Evolutionary conservation across 2,113 vertebrate genomes (phyloP), one percentile per base, ranked within the genome.

Genomic region (Arenaria interpres): DNA sequence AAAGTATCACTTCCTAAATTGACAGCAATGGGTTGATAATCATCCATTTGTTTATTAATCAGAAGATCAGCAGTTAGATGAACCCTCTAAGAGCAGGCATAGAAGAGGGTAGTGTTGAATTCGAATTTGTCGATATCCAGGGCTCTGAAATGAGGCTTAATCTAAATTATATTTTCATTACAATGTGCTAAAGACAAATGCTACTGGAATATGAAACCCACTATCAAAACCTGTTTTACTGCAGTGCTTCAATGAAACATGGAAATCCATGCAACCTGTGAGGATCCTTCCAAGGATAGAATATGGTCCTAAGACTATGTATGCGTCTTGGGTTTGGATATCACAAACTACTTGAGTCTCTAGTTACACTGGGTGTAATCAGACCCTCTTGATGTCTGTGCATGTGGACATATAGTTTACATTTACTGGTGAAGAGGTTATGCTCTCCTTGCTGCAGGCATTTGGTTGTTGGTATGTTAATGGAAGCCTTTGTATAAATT

Each of bases 381-480:
- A 76, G 60, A 88, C n/a, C 35, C 80, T 63, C 53, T 87, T 90
- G 90, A 84, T 93, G 53, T 82, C 82, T 78, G 79, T 63, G 54
- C 24, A 21, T 93, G 71, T 90, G 66, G 43, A 64, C 67, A 73
- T 91, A 35, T 1, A 93, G 64, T 84, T 93, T 88, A 72, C 22
- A 13, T 87, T 91, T 94, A 66, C 48, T 94, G 57, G 20, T 48
- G 85, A 91, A 48, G 76, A 67, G 43, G 88, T 88, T 82, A 35
- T 82, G 50, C 54, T 94, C 46, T 90, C 24, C 73, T 86, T 96
- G 78, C 73, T 91, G 57, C 43, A 80, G 43, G 43, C 59, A 62
- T 93, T 93, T 91, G 27, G 19, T 85, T 69, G 59, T 59, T 91
- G 71, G 37, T 85, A 81, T 88, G 81, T 86, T 92, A 96, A 93